Evolutionary conservation across 1,140 invertebrate species (phyloP), one percentile per base, ranked within the genome.

Genomic region (Hormaphis cornu): DNA sequence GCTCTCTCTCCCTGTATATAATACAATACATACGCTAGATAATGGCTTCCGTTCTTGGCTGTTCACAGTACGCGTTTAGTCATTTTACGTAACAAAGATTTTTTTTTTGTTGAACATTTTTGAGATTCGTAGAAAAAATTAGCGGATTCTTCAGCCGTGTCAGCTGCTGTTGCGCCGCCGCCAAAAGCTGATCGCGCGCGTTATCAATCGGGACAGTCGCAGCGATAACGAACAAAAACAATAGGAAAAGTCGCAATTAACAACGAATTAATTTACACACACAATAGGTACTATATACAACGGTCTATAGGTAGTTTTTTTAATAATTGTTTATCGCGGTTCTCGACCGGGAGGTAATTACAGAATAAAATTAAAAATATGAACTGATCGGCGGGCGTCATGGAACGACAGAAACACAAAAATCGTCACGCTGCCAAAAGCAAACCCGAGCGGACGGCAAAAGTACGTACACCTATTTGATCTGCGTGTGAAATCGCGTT

Each of bases 341-440:
- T n/a, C n/a, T n/a, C n/a, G n/a, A n/a, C n/a, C n/a, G n/a, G n/a
- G n/a, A n/a, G n/a, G n/a, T n/a, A n/a, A n/a, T n/a, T n/a, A n/a
- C n/a, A n/a, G n/a, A n/a, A n/a, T n/a, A n/a, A n/a, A n/a, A n/a
- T n/a, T n/a, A n/a, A n/a, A 20, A 66, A 1, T 33, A 66, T 66
- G 28, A 22, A 35, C 35, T 50, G 18, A 66, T 48, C 18, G 42
- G 3, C 30, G 7, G 1, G 9, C 20, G 12, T 0, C 18, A 66
- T 66, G 61, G 61, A 66, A 66, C 42, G 44, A 48, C 61, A 66
- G 24, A 66, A 20, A 18, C 61, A 28, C 35, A 50, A 6, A 48
- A 66, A 3, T 48, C n/a, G n/a, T n/a, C 44, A 30, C 14, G 12
- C 18, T 33, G 5, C 44, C 5, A 24, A 66, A 16, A 35, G n/a